These are phyloP conservation scores for Ictalurus punctatus DNA, from an alignment of 2,113 vertebrate genomes.

Conservation along the genomic window DNA sequence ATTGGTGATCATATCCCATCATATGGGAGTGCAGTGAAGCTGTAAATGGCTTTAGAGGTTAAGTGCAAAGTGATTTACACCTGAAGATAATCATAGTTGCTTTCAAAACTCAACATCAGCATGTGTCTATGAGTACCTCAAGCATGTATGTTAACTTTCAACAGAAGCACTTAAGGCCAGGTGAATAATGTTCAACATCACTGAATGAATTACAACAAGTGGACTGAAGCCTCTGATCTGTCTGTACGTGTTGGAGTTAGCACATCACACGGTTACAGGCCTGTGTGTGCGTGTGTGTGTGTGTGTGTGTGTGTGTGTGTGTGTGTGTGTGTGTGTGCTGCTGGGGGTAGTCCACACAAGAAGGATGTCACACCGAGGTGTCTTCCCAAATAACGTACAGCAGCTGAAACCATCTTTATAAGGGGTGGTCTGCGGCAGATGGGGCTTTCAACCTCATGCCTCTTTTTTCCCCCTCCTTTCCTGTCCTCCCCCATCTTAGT, in stretches of 20 bases:
- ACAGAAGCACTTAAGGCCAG: constrained; percentile 12
- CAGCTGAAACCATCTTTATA: constrained; percentile 36
- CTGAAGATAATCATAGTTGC: constrained; percentile 7
- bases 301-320: constrained; percentile 12
- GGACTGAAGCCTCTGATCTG: constrained; percentile 33
- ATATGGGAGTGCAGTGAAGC: constrained; percentile 35
- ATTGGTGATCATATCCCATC: constrained; percentile 40
- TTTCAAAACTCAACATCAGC: constrained; percentile 14
- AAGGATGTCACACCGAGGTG: constrained; percentile 45
- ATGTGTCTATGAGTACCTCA: neutral
- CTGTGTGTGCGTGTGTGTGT: constrained; percentile 15
- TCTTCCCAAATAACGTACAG: constrained; percentile 26
- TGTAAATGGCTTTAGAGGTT: constrained; percentile 44
- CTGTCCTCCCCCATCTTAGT: constrained; percentile 5
- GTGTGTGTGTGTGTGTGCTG: constrained; percentile 2
- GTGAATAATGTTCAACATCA: constrained; percentile 9
- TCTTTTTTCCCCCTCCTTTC: constrained; percentile 7
- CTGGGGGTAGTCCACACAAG: constrained; percentile 29
- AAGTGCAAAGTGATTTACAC: constrained; percentile 30
- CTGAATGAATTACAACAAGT: constrained; percentile 25
- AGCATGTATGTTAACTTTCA: constrained; percentile 18
- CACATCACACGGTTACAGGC: constrained; percentile 21
- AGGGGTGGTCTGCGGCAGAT: constrained; percentile 46
- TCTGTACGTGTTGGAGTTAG: constrained; percentile 29
- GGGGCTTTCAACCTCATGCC: constrained; percentile 25